phyloP scores from a whole-genome alignment of 2,888 invertebrate genomes.

The Drosophila kuntzei region DNA sequence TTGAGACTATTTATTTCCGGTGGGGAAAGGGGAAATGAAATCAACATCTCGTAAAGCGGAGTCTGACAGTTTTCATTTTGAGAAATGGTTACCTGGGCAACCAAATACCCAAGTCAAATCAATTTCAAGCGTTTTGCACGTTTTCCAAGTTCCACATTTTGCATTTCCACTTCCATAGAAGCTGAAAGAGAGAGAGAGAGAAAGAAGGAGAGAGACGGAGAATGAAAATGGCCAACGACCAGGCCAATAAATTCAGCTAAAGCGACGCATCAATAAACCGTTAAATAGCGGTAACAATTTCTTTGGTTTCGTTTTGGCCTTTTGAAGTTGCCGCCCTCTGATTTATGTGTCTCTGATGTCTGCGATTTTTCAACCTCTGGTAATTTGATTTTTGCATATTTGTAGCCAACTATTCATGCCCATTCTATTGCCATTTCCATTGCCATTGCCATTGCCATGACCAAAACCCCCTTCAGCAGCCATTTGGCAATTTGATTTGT shows the following conservation, averaged over 20 bases:
- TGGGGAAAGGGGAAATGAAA: conserved; percentile 1
- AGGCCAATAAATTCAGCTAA: conserved; percentile 75
- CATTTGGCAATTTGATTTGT: conserved; percentile 74
- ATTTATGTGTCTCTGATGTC: conserved; percentile 80
- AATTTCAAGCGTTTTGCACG: conserved; percentile 58
- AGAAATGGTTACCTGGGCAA: conserved; percentile 50
- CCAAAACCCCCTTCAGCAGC: conserved; percentile 7
- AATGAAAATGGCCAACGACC: conserved; percentile 60
- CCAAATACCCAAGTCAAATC: conserved; percentile 56
- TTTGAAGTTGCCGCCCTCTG: conserved; percentile 58
- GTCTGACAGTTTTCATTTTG: conserved; percentile 32
- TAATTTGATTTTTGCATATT: conserved; percentile 77
- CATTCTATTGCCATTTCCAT: neutral
- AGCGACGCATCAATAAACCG: conserved; percentile 80
- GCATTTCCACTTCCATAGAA: conserved; percentile 30
- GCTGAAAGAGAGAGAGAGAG: neutral
- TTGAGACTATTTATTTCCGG: neutral
- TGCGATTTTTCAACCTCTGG: conserved; percentile 75
- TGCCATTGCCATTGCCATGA: neutral
- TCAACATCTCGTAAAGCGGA: conserved; percentile 32
- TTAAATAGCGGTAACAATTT: conserved; percentile 80
- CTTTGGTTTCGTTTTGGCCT: conserved; percentile 60
- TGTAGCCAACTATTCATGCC: conserved; percentile 22
- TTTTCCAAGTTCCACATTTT: conserved; percentile 57
- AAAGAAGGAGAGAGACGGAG: neutral